phyloP scores from a whole-genome alignment of 1,140 invertebrate species.

The Drosophila guanche region DNA sequence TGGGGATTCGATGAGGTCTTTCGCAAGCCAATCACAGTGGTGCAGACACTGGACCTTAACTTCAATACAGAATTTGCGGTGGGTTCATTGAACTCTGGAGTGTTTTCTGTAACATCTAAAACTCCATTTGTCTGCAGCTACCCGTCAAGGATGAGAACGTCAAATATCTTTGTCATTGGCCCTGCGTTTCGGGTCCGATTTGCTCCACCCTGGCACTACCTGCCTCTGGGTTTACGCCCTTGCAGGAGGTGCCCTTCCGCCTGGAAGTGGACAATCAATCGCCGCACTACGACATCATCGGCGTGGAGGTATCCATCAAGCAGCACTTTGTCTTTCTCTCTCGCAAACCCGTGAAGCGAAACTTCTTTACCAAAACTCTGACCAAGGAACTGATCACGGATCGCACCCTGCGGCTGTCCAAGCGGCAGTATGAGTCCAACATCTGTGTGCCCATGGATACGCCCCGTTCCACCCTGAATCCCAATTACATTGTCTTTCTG shows the following conservation, averaged over 20 bases:
- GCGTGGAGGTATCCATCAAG: conserved; percentile 71
- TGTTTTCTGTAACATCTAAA: neutral
- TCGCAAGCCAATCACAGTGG: conserved; percentile 89
- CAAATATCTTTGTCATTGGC: conserved; percentile 82
- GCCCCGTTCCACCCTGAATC: conserved; percentile 74
- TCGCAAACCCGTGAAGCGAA: conserved; percentile 73
- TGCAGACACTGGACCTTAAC: conserved; percentile 90
- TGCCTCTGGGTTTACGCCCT: conserved; percentile 70
- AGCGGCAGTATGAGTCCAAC: conserved; percentile 69
- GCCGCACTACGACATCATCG: conserved; percentile 74
- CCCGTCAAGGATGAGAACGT: conserved; percentile 75
- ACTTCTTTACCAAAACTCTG: conserved; percentile 74
- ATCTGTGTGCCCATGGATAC: conserved; percentile 74
- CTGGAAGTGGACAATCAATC: conserved; percentile 80
- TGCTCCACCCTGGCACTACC: conserved; percentile 61
- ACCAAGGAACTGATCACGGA: conserved; percentile 64
- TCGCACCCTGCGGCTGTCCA: conserved; percentile 69
- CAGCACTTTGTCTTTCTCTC: conserved; percentile 79
- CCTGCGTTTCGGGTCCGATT: conserved; percentile 77
- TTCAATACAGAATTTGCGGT: conserved; percentile 83
- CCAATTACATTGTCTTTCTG: conserved; percentile 78
- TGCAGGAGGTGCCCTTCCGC: conserved; percentile 72
- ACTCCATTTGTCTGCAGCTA: conserved; percentile 36
- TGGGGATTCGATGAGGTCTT: conserved; percentile 90
- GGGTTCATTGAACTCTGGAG: conserved; percentile 25